Conservation (phyloP, 1,140 invertebrate genomes). For the Drosophila aff. region DNA sequence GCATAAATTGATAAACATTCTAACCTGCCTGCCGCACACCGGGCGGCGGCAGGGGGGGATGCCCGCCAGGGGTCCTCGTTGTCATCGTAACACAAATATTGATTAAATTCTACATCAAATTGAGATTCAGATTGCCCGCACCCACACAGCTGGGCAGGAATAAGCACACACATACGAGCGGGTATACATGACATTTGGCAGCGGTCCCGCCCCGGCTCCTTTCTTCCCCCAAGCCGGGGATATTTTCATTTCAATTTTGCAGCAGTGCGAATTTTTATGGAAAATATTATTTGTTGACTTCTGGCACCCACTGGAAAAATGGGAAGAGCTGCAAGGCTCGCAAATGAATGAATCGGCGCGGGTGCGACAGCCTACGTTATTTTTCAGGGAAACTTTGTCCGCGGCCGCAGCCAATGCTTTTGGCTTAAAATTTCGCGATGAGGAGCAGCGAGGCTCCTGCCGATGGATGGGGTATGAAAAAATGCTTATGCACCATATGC, state of each 20-base stretch:
- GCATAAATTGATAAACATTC: constrained; percentile 78
- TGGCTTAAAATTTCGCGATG: constrained; percentile 23
- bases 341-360: constrained; percentile 39
- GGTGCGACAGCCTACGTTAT: constrained; percentile 25
- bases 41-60: not conserved
- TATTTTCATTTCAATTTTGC: constrained; percentile 78
- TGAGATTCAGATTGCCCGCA: constrained; percentile 61
- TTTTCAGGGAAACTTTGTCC: constrained; percentile 56
- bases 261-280: constrained; percentile 68
- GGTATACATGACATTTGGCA: constrained; percentile 18
- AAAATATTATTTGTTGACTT: constrained; percentile 84
- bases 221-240: constrained; percentile 7
- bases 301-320: constrained; percentile 55
- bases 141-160: constrained; percentile 1
- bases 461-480: constrained; percentile 56
- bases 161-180: constrained; percentile 4
- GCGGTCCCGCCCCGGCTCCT: constrained; percentile 1
- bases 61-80: constrained; percentile 21
- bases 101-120: constrained; percentile 72
- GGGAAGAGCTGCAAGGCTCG: constrained; percentile 22
- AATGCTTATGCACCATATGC: constrained; percentile 80
- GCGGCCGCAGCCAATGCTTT: constrained; percentile 21
- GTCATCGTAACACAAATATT: constrained; percentile 58
- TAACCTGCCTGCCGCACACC: constrained; percentile 37
- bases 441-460: constrained; percentile 2